Evolutionary conservation across 2,888 invertebrate species (phyloP).

Genomic region (Nymphalis polychloros): DNA sequence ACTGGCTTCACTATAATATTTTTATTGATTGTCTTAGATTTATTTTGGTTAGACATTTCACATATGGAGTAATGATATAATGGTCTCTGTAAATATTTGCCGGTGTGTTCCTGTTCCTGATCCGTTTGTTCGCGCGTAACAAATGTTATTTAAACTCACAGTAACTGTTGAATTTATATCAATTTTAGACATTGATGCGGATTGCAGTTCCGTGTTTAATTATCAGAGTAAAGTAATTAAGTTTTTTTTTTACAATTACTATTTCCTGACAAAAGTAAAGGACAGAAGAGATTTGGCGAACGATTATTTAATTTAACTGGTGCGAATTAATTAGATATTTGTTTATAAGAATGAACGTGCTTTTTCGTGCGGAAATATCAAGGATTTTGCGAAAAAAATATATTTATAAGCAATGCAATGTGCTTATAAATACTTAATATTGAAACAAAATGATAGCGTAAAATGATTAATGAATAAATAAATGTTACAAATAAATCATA

Average conservation of each 20-base stretch:
- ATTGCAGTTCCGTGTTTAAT: conserved; percentile 26
- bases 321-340: conserved; percentile 26
- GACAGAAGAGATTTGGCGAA: conserved; percentile 54
- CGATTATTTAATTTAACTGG: conserved; percentile 47
- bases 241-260: conserved; percentile 45
- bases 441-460: no score
- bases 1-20: conserved; percentile 19
- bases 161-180: no score
- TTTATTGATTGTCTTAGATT: conserved; percentile 12
- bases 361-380: conserved; percentile 41
- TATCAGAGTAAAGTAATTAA: conserved; percentile 43
- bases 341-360: conserved; percentile 18
- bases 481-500: no score
- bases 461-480: no score
- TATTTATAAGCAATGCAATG: neutral
- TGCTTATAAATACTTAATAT: neutral
- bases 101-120: neutral
- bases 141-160: neutral
- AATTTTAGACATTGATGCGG: conserved; percentile 4
- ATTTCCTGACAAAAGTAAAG: conserved; percentile 58
- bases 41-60: conserved; percentile 10
- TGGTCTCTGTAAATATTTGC: neutral
- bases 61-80: neutral
- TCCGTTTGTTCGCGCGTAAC: neutral
- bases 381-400: conserved; percentile 38